Conservation (phyloP, 2,888 invertebrate genomes). For the Microctonus aethiopoides region DNA sequence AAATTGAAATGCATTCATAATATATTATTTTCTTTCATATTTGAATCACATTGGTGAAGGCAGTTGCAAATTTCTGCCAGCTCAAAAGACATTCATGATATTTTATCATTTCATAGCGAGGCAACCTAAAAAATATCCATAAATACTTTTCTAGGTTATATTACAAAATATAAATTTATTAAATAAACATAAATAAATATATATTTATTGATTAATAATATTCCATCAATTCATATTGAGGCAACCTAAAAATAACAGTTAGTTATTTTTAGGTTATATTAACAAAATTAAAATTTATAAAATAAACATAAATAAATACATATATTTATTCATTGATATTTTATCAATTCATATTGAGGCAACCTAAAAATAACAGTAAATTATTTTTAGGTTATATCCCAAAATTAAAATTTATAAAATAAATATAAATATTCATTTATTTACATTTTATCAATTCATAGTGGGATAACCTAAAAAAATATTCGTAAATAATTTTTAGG, state of each 20-base stretch:
- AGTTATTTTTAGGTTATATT: no score
- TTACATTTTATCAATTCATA: slow-evolving; percentile 43
- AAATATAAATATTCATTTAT: no score
- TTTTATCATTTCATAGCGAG: slow-evolving; percentile 47
- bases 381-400: not conserved
- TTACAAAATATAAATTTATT: not conserved
- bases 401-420: not conserved
- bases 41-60: slow-evolving; percentile 21
- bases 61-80: not conserved
- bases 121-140: slow-evolving; percentile 51
- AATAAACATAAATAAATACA: no score
- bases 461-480: slow-evolving; percentile 58
- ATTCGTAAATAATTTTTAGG: not conserved
- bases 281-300: no score
- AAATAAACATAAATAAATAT: no score
- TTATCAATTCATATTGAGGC: no score
- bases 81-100: not conserved
- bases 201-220: no score
- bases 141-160: not conserved
- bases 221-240: no score
- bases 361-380: no score
- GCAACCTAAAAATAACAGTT: no score
- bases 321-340: not conserved
- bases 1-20: slow-evolving; percentile 23
- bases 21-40: not conserved